Base-by-base conservation (phyloP, 2,797 vertebrate species). In the Takifugu ocellatus region DNA sequence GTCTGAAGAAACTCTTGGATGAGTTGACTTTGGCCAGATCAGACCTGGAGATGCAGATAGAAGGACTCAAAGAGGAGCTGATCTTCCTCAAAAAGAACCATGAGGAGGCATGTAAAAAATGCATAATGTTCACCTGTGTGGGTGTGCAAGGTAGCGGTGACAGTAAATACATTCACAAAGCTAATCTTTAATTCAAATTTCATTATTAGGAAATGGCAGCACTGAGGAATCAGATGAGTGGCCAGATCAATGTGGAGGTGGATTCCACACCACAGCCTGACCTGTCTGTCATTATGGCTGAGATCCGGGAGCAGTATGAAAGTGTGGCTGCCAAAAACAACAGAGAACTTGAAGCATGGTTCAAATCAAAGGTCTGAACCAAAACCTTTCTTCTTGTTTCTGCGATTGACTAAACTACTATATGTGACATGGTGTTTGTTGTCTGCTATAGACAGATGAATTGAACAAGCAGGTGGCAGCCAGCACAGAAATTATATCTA, bases 11-110 rank as follows among this genome's bases (percentile, higher is more conserved):
- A 59, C 88, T 96, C 76, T 81, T 96, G 88, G 94, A 96, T 16
- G 92, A 95, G 85, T 86, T 97, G 82, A 96, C 95, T 10, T 82
- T 96, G 59, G 57, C 85, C 84, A 89, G 93, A 51, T 94, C 94
- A 0, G 94, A 96, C 85, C 85, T 96, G 88, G 95, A 96, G 89
- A 92, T 94, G 84, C 93, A 94, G 88, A 93, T 94, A 0, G 95
- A 96, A 83, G 87, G 89, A 11, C 89, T 95, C 75, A 92, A 75
- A 63, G 95, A 97, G 76, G 91, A 92, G 79, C 81, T 96, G 76
- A 91, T 93, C 78, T 95, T 84, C 85, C 90, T 97, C 42, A 92
- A 80, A 75, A 96, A 94, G 87, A 96, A 96, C 72, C 95, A 96
- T 0, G 92, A 94, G 62, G 90, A 91, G 87, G 90, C 91, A 49